Conservation (phyloP, 1,140 invertebrate species). For the Pectinophora gossypiella region DNA sequence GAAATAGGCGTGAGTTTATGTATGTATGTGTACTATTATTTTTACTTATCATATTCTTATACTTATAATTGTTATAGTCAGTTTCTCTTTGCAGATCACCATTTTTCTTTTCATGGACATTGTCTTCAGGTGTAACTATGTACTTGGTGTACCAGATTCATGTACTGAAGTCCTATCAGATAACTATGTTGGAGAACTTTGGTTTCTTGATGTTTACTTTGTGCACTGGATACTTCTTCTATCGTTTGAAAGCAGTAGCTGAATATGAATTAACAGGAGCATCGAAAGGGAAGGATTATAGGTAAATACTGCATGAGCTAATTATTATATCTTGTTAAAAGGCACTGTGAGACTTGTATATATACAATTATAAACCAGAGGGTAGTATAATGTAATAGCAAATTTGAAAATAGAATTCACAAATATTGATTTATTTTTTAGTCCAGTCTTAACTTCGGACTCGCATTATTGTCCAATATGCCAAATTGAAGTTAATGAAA, state of each 20-base stretch:
- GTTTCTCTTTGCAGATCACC: constrained; percentile 77
- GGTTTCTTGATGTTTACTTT: constrained; percentile 77
- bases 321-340: no score
- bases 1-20: no score
- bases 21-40: no score
- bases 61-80: no score
- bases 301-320: no score
- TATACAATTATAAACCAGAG: no score
- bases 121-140: constrained; percentile 78
- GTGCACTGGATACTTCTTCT: constrained; percentile 76
- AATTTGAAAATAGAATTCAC: no score
- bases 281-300: constrained; percentile 57
- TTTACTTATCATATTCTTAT: no score
- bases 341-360: no score
- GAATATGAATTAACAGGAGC: constrained; percentile 52
- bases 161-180: constrained; percentile 80
- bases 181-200: constrained; percentile 81
- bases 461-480: constrained; percentile 64
- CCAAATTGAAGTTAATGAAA: constrained; percentile 66
- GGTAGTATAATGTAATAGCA: no score
- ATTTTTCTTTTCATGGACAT: constrained; percentile 82
- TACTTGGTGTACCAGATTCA: constrained; percentile 80
- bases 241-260: constrained; percentile 76
- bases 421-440: constrained; percentile 36
- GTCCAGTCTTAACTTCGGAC: constrained; percentile 61